A percentile compares a stretch with the other conserved stretches of the same genome.
phyloP scores from a whole-genome alignment of 2,797 vertebrate species.

The Clarias pachynema region DNA sequence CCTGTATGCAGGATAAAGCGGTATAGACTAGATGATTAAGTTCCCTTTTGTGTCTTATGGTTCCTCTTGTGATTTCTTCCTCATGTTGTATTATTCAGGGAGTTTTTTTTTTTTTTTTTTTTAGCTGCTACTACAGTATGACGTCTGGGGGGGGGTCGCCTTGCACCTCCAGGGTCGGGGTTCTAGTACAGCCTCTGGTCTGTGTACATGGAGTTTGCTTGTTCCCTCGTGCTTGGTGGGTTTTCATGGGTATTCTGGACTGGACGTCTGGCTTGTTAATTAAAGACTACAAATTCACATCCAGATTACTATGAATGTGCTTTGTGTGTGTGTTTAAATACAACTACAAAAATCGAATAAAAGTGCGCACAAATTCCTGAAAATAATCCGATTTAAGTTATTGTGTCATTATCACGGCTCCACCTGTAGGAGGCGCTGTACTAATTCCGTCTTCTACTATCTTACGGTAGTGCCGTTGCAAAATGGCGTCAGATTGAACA shows the following conservation, averaged over 20 bases:
- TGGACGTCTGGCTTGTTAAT: background rate
- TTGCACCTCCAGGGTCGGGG: too few species aligned
- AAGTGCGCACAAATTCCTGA: background rate
- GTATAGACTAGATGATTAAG: too few species aligned
- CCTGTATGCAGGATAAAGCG: too few species aligned
- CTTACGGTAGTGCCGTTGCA: background rate
- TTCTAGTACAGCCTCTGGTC: too few species aligned
- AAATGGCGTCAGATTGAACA: background rate
- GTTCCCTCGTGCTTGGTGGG: too few species aligned
- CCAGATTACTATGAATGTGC: background rate
- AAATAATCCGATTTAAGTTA: background rate
- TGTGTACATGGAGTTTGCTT: too few species aligned
- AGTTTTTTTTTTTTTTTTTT: background rate
- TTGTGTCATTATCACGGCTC: background rate
- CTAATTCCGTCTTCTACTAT: background rate
- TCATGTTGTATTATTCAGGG: background rate
- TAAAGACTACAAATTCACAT: background rate
- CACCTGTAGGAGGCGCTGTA: conserved; percentile 36
- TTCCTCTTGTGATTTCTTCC: background rate
- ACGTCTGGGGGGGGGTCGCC: background rate
- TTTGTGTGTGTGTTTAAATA: background rate
- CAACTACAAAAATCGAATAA: background rate
- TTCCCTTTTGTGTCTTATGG: too few species aligned
- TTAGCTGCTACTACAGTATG: background rate
- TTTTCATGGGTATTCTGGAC: too few species aligned